These are phyloP conservation scores for Alauda arvensis DNA, from an alignment of 2,797 vertebrate species.

Conservation along the genomic window DNA sequence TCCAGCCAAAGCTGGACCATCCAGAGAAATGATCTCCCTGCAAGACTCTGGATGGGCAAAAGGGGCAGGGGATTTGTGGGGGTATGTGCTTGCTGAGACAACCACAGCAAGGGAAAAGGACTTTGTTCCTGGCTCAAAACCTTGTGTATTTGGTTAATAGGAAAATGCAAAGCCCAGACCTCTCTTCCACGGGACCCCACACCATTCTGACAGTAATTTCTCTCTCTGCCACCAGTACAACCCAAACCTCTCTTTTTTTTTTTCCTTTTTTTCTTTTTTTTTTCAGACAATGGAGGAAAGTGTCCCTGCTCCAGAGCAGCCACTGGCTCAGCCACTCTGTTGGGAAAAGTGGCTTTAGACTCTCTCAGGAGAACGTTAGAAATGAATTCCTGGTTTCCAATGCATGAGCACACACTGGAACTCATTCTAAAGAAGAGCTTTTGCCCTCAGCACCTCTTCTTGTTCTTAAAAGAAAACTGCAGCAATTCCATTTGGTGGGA, in stretches of 20 bases:
- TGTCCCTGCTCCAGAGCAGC: not conserved
- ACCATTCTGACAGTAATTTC: not conserved
- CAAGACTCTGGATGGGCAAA: not conserved
- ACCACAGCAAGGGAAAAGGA: not conserved
- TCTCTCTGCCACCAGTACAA: not conserved
- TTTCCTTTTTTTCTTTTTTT: too few relatives aligned
- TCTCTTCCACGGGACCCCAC: not conserved
- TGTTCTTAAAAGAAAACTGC: not conserved
- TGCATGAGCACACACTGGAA: not conserved
- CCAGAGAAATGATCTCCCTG: not conserved
- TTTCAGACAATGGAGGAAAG: not conserved
- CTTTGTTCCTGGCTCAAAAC: not conserved
- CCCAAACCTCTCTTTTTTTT: fast-evolving
- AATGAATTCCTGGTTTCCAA: not conserved
- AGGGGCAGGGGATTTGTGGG: not conserved
- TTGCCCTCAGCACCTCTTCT: not conserved
- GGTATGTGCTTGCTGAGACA: not conserved
- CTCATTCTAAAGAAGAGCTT: not conserved
- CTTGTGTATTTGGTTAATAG: not conserved
- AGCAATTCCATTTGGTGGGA: not conserved
- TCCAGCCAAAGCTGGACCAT: not conserved
- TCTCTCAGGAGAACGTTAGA: not conserved
- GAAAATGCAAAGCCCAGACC: not conserved
- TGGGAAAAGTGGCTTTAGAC: not conserved
- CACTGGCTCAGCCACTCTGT: not conserved